Conservation (phyloP, 2,797 vertebrate species). For the Neosilurus hyrtlii region DNA sequence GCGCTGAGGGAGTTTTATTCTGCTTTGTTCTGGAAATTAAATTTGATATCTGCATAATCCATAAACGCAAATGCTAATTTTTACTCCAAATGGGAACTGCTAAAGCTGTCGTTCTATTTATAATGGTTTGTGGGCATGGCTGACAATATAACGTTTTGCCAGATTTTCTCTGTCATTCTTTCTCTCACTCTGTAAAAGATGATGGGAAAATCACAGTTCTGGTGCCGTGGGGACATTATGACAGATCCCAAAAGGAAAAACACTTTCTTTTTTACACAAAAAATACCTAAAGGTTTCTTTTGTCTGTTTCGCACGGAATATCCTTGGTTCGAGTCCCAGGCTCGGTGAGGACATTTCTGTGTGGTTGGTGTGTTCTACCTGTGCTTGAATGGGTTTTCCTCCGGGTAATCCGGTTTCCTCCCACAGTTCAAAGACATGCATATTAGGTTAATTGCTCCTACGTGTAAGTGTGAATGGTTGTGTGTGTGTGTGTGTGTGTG, state of each 20-base stretch:
- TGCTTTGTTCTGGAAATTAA: conserved; percentile 31
- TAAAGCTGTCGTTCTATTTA: conserved; percentile 20
- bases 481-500: too few relatives aligned
- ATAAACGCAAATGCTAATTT: conserved; percentile 34
- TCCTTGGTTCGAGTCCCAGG: too few relatives aligned
- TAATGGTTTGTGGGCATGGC: conserved; percentile 15
- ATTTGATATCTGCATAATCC: conserved; percentile 47
- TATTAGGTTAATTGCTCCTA: too few relatives aligned
- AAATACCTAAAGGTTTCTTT: neutral
- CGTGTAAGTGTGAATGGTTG: too few relatives aligned
- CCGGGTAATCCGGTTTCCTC: too few relatives aligned
- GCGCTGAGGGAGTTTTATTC: conserved; percentile 22
- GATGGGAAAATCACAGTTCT: conserved; percentile 12
- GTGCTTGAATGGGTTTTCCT: too few relatives aligned
- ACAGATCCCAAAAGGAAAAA: neutral
- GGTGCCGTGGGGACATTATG: neutral
- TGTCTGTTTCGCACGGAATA: too few relatives aligned
- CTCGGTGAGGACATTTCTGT: too few relatives aligned
- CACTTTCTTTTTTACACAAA: neutral
- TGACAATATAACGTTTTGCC: conserved; percentile 3
- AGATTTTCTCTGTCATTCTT: conserved; percentile 21
- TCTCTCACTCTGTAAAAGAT: conserved; percentile 1
- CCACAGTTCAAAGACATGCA: too few relatives aligned
- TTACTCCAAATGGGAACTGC: conserved; percentile 14
- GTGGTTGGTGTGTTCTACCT: too few relatives aligned